Evolutionary conservation across 2,888 invertebrate species (phyloP), one percentile per base, ranked within the genome.

Genomic region (Yponomeuta evonymella): DNA sequence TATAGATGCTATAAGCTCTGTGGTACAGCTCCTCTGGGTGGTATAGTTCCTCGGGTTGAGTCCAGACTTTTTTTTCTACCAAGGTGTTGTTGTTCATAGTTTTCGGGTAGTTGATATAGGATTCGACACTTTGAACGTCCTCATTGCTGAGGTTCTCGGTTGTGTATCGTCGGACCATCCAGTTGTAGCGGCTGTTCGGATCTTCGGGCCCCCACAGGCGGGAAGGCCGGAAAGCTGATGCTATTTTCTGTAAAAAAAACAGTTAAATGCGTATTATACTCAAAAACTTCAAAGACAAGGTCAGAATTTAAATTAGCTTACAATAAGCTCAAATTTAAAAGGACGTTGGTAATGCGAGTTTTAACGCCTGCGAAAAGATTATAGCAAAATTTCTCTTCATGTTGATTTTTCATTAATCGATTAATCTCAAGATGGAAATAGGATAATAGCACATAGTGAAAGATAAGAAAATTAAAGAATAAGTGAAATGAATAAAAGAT

Each of bases 191-290:
- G 0, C 88, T 84, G 81, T 90, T 83, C 1, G 91, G 92, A 75
- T 92, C 92, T 75, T 91, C 90, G 33, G 92, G 92, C 12, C 92
- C 92, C 92, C 92, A 92, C 15, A 89, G 80, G 29, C 89, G 82
- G 0, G 91, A 90, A 8, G 90, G 84, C n/a, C 83, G 83, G 76
- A 92, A 92, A 0, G 91, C 85, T 67, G 91, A 84, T 48, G 83
- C 79, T 73, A 91, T 84, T 89, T 92, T 92, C 92, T 92, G 82
- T 4, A 82, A 82, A 67, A n/a, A 67, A 67, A 10, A 64, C 29
- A 10, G 64, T 58, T 15, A 5, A 43, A 43, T 6, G 43, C 43
- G 0, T 43, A 8, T 43, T 6, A 43, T 3, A 43, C 9, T 43
- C 8, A 6, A 33, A 33, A 5, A 43, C 43, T 43, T 43, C 9